A percentile compares a stretch with the other conserved stretches of the same genome.
Conservation (phyloP, 2,113 vertebrate species). For the Pedetes capensis region DNA sequence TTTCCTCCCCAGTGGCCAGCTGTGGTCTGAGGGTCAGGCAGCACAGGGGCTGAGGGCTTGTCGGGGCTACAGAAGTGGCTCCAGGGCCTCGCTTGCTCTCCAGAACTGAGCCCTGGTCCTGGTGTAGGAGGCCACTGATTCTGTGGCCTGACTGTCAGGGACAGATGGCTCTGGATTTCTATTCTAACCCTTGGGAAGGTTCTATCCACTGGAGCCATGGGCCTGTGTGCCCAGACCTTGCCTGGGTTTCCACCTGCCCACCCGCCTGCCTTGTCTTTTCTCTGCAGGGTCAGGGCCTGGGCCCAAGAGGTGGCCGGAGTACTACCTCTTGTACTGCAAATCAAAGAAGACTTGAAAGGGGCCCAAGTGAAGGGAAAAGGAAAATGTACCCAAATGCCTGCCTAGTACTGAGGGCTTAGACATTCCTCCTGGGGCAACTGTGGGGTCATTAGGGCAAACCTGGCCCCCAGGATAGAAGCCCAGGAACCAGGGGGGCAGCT, state of each 20-base stretch:
- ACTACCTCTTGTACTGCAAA: slow-evolving; percentile 64
- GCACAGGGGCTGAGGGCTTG: neutral
- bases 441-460: rapidly evolving
- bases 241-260: neutral
- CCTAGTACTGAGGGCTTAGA: neutral
- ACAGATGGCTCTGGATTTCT: neutral
- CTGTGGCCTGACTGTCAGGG: neutral
- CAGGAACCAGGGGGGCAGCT: too few relatives aligned
- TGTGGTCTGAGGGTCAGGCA: rapidly evolving
- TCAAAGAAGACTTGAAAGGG: slow-evolving; percentile 72
- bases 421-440: neutral
- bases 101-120: neutral
- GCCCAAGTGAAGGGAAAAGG: slow-evolving; percentile 69
- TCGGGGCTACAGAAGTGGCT: neutral
- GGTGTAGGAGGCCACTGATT: neutral
- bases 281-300: neutral
- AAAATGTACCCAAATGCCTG: slow-evolving; percentile 58
- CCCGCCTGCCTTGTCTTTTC: neutral
- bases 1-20: neutral
- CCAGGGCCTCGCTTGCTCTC: neutral
- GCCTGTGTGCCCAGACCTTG: neutral
- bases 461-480: neutral
- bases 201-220: neutral
- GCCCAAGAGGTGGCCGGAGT: slow-evolving; percentile 47
- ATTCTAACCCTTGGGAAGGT: neutral